phyloP scores from a whole-genome alignment of 2,797 vertebrate genomes.

The Oryzias dopingdopingensis region DNA sequence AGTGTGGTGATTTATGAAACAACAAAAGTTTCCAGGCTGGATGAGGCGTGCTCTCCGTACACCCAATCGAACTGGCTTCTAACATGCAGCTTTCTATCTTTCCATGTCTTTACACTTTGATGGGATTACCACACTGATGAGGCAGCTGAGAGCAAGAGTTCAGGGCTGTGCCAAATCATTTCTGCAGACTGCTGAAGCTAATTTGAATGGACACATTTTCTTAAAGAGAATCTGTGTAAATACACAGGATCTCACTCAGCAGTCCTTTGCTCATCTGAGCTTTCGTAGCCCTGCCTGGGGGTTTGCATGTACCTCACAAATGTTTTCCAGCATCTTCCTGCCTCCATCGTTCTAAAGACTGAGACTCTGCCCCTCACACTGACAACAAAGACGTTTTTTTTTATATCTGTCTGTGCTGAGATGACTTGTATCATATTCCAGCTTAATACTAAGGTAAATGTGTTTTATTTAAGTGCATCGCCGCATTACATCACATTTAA shows the following conservation, averaged over 20 bases:
- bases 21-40: conserved; percentile 28
- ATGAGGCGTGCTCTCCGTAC: conserved; percentile 29
- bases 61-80: conserved; percentile 5
- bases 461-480: conserved; percentile 1
- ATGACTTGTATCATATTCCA: no score
- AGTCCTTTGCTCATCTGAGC: conserved; percentile 20
- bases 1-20: conserved; percentile 33
- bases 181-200: conserved; percentile 26
- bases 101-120: conserved; percentile 19
- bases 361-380: conserved; percentile 17
- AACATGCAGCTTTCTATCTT: conserved; percentile 10
- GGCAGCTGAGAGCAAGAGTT: conserved; percentile 14
- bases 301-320: no score
- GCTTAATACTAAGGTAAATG: neutral
- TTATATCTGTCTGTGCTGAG: conserved; percentile 1
- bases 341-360: conserved; percentile 4
- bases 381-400: conserved; percentile 6
- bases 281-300: conserved; percentile 11
- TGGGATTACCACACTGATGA: conserved; percentile 17
- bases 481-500: conserved; percentile 10
- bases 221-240: conserved; percentile 27
- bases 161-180: conserved; percentile 15
- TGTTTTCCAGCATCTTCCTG: no score
- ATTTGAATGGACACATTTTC: conserved; percentile 42
- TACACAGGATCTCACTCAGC: conserved; percentile 22